Conservation (phyloP, 2,888 invertebrate species). For the Zootermopsis nevadensis region DNA sequence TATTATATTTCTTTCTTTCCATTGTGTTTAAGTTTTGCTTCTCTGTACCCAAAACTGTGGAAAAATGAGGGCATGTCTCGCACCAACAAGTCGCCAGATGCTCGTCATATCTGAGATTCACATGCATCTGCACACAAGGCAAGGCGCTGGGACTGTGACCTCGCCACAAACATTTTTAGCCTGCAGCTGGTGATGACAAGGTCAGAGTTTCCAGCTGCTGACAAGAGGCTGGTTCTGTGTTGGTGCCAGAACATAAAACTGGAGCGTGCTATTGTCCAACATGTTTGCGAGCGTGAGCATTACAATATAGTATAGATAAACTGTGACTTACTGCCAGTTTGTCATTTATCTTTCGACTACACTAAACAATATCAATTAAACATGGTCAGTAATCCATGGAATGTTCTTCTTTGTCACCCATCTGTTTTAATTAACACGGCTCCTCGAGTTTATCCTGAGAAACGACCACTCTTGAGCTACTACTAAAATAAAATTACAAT, state of each 20-base stretch:
- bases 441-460: too few relatives aligned
- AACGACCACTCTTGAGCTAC: too few relatives aligned
- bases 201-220: too few relatives aligned
- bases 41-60: background rate
- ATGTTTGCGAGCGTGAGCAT: background rate
- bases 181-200: too few relatives aligned
- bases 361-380: conserved; percentile 9
- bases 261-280: background rate
- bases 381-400: background rate
- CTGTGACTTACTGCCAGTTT: background rate
- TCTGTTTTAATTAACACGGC: too few relatives aligned
- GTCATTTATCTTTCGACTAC: background rate
- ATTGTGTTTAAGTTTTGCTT: background rate
- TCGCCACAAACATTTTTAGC: too few relatives aligned
- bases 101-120: too few relatives aligned
- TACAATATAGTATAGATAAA: background rate
- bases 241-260: background rate
- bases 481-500: too few relatives aligned
- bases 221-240: too few relatives aligned
- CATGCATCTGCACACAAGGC: too few relatives aligned
- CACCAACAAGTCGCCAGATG: too few relatives aligned
- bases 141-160: too few relatives aligned
- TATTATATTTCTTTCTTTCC: background rate
- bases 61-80: background rate
- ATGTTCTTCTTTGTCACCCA: background rate